Evolutionary conservation across 1,140 invertebrate species (phyloP).

Genomic region (Idris sp.): DNA sequence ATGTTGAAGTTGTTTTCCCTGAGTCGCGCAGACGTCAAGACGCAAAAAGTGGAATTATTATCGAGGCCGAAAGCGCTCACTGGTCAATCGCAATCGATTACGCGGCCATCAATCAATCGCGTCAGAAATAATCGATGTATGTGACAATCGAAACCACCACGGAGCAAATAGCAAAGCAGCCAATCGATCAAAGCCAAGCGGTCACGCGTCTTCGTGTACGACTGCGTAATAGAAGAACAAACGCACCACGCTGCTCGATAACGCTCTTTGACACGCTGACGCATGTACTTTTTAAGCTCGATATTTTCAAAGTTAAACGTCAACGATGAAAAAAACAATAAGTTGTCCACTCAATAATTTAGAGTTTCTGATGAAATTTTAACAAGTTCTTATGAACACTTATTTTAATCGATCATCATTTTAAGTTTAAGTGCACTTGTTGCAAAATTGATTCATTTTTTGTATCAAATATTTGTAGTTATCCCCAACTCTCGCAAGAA

Average conservation of each 20-base stretch:
- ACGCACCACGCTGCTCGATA: conserved; percentile 36
- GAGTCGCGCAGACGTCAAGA: conserved; percentile 13
- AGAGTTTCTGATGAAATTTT: too few relatives aligned
- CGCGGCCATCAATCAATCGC: conserved; percentile 60
- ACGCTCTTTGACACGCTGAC: conserved; percentile 33
- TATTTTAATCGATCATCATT: too few relatives aligned
- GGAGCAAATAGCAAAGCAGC: conserved; percentile 56
- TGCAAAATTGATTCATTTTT: too few relatives aligned
- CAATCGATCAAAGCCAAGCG: conserved; percentile 62
- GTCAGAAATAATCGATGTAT: conserved; percentile 62
- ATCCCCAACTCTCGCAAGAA: too few relatives aligned
- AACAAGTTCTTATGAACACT: too few relatives aligned
- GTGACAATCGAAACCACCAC: conserved; percentile 58
- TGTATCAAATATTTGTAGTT: too few relatives aligned
- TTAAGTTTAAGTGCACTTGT: too few relatives aligned
- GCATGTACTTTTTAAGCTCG: background rate
- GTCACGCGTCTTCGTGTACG: conserved; percentile 60
- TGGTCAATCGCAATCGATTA: conserved; percentile 63
- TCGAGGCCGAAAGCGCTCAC: conserved; percentile 47
- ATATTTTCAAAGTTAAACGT: conserved; percentile 1
- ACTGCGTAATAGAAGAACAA: conserved; percentile 57
- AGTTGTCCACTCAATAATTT: too few relatives aligned
- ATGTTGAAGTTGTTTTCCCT: background rate
- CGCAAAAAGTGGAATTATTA: conserved; percentile 58
- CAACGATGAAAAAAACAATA: background rate